Base-by-base conservation (phyloP, 2,113 vertebrate species). In the Xiphophorus hellerii region DNA sequence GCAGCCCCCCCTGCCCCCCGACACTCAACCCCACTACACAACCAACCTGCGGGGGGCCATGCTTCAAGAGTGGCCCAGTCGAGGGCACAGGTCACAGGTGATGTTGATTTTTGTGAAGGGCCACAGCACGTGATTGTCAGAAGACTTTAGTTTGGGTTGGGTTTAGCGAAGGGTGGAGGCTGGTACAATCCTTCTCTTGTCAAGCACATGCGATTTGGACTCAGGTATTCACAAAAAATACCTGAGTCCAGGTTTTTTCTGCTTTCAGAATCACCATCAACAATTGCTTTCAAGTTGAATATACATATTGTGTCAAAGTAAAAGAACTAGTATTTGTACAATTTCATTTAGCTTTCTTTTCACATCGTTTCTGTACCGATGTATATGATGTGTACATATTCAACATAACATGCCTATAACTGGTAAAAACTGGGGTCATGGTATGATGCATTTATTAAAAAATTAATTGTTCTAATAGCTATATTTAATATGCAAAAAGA, bases 61-160 rank as follows among this genome's bases (percentile, higher is more conserved):
- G 72, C 85, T 79, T 78, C 79, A 80, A n/a, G 81, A 91, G 82
- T 81, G 82, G 82, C 71, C 14, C 28, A 79, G 81, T 54, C 62
- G 87, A 87, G 82, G 90, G 84, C 72, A 87, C 14, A 81, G 92
- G 90, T 93, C 91, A 93, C 93, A 81, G 87, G 90, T 91, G 91
- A 87, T 91, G 90, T 91, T 90, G 91, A 89, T 92, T 90, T 93
- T 89, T 88, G 75, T 90, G 78, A 84, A 87, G 85, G 84, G 89
- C 75, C 74, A 81, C 78, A 80, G 80, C 86, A 78, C 86, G 83
- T 78, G 79, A 87, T 88, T 82, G 85, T 88, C 81, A 84, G 84
- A 85, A 79, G 77, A 82, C 82, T 88, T 78, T 87, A 77, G 81
- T 78, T 42, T 58, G 30, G 58, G 68, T 66, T 83, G 74, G 77